Base-by-base conservation (phyloP, 2,888 invertebrate species). In the Mallateleia sp. region DNA sequence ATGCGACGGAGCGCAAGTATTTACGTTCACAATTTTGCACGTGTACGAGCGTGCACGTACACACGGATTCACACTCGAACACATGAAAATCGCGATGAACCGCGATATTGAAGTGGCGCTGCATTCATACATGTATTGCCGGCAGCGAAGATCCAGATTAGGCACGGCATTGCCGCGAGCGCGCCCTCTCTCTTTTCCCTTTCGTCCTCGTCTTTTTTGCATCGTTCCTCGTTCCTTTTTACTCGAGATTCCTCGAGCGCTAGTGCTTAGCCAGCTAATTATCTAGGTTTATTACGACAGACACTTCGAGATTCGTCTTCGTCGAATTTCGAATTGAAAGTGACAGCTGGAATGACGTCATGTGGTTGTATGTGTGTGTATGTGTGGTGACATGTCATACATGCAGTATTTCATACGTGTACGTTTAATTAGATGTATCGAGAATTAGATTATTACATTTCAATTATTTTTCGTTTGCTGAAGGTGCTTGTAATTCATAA, bases 81-180 rank as follows among this genome's bases (percentile, higher is more conserved):
- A 25, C 2, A 22, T 14, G 4, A 11, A 25, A 72, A 45, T 72
- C 75, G 52, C 67, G 54, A 64, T 42, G 77, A 69, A 52, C 78
- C 74, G 74, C 66, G 78, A 79, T 85, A 88, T 85, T 85, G 85
- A 87, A 89, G 87, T 80, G 79, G 71, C 72, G 75, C 77, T 25
- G 77, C 72, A 87, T 87, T 83, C 85, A 89, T 87, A 85, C 78
- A 60, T 83, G 75, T 74, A 85, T 82, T 62, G 85, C 87, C 75
- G 28, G 62, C 60, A 77, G 89, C 87, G 42, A 87, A 89, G 89
- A 87, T 89, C 83, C 82, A 89, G 87, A 89, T 89, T 87, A 89
- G 82, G 85, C 89, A 89, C 89, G 87, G 80, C 80, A 71, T 64
- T 78, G 81, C 79, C 86, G 32, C 75, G 24, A 56, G 83, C 79